phyloP scores from a whole-genome alignment of 2,113 vertebrate species.

The Lutjanus erythropterus region DNA sequence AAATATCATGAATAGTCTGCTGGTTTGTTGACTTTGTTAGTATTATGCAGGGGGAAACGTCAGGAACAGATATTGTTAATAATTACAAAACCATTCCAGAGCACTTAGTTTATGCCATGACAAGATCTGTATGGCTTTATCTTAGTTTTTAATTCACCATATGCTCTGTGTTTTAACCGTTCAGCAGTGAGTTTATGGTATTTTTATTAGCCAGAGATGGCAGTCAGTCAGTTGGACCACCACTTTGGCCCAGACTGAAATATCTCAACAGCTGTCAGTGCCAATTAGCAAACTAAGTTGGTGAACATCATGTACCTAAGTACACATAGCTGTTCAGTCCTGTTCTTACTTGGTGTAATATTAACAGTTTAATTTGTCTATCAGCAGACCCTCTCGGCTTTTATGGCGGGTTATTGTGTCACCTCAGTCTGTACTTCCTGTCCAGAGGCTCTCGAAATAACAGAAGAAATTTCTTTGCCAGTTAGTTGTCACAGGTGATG shows the following conservation, averaged over 20 bases:
- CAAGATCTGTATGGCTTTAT: not conserved
- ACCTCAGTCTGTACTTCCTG: conserved; percentile 34
- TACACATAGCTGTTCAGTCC: not conserved
- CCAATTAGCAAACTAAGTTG: not conserved
- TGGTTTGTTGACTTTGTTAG: not conserved
- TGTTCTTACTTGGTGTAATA: conserved; percentile 11
- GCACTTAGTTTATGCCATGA: not conserved
- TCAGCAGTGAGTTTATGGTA: too few relatives aligned
- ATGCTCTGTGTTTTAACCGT: too few relatives aligned
- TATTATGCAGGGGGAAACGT: conserved; percentile 2
- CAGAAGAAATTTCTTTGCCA: conserved; percentile 37
- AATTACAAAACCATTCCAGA: not conserved
- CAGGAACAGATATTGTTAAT: not conserved
- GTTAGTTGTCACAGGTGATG: conserved; percentile 40
- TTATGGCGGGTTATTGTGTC: conserved; percentile 34
- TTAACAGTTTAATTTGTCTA: conserved; percentile 35
- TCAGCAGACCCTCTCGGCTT: conserved; percentile 20
- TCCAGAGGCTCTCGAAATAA: conserved; percentile 32
- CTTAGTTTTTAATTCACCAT: too few relatives aligned
- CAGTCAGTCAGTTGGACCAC: too few relatives aligned
- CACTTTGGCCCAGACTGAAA: too few relatives aligned
- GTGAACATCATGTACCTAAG: not conserved
- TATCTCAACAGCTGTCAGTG: not conserved
- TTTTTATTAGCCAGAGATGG: too few relatives aligned
- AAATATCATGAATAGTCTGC: not conserved